Percentiles rank a stretch among this genome's conserved stretches.
These are phyloP conservation scores for Macrotis lagotis DNA, from an alignment of 2,113 vertebrate genomes.

Conservation along the genomic window DNA sequence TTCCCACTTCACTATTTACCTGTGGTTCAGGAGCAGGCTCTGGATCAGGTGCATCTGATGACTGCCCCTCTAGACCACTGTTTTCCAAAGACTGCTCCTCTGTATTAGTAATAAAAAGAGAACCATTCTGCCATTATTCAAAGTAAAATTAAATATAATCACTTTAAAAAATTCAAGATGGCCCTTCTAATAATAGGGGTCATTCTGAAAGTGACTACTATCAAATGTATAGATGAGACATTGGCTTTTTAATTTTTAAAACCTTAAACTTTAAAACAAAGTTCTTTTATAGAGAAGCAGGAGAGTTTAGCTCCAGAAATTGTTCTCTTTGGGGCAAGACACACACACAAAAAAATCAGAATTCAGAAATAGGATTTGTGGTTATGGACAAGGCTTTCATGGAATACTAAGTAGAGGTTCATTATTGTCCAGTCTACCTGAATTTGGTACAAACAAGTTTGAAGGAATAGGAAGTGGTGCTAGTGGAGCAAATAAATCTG, in stretches of 20 bases:
- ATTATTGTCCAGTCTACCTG: slow-evolving; percentile 83
- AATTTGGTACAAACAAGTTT: slow-evolving; percentile 90
- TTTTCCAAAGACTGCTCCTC: slow-evolving; percentile 88
- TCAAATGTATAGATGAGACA: not conserved
- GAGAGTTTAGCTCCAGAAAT: not conserved
- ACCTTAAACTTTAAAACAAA: not conserved
- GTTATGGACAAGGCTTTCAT: not conserved
- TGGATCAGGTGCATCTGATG: slow-evolving; percentile 69
- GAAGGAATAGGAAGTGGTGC: slow-evolving; percentile 93
- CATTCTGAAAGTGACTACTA: not conserved
- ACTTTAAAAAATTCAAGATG: not conserved
- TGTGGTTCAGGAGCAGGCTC: slow-evolving; percentile 79
- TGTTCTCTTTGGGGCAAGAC: not conserved
- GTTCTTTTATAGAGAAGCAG: not conserved
- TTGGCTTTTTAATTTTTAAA: not conserved
- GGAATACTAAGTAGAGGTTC: accelerated
- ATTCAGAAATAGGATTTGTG: not conserved
- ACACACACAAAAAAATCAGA: not conserved
- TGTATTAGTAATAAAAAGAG: slow-evolving; percentile 79
- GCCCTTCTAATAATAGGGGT: not conserved
- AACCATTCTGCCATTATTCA: not conserved
- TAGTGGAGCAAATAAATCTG: slow-evolving; percentile 94
- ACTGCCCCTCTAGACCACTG: slow-evolving; percentile 77
- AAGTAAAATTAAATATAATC: not conserved
- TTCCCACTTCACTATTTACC: slow-evolving; percentile 56